Evolutionary conservation across 2,888 invertebrate genomes (phyloP), one percentile per base, ranked within the genome.

Genomic region (Netelia melanura): DNA sequence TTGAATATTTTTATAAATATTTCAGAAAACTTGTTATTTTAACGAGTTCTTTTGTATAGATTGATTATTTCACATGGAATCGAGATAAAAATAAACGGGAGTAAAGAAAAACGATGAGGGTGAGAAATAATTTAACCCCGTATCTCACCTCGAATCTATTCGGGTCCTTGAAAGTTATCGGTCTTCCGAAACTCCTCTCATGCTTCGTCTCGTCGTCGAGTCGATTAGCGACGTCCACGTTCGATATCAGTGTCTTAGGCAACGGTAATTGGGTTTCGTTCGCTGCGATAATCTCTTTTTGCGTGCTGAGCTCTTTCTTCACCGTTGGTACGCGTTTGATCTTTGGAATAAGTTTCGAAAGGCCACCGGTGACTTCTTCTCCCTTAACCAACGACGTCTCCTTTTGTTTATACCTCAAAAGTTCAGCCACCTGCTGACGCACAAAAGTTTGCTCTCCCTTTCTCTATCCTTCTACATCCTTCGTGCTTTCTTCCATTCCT

Each of bases 291-390:
- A 93, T 92, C 82, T 92, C 92, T 81, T 90, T 92, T 77, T 93
- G 93, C 58, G 92, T 90, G 64, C 91, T 92, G 79, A 93, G 88
- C 79, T 93, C 92, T 80, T 93, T 93, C 87, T 93, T 93, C 62
- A 93, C 93, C 0, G 91, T 91, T 8, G 91, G 91, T 68, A 91
- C 90, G 1, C 91, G 90, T 78, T 91, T 91, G 67, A 78, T 85
- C 71, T 88, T 88, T 64, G 62, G 62, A 6, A 68, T 79, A 25
- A 81, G 67, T 62, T 80, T 58, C 52, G 54, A 52, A 23, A 52
- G 67, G n/a, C 62, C 75, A 68, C 88, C 67, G 44, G 67, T 17
- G 43, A 76, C 44, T 62, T 72, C 79, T 71, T 70, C 21, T 56
- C 58, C 10, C 14, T 67, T 44, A 67, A 67, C 30, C 62, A 80